Conservation (phyloP, 2,888 invertebrate species). For the Cataglyphis cursor region DNA sequence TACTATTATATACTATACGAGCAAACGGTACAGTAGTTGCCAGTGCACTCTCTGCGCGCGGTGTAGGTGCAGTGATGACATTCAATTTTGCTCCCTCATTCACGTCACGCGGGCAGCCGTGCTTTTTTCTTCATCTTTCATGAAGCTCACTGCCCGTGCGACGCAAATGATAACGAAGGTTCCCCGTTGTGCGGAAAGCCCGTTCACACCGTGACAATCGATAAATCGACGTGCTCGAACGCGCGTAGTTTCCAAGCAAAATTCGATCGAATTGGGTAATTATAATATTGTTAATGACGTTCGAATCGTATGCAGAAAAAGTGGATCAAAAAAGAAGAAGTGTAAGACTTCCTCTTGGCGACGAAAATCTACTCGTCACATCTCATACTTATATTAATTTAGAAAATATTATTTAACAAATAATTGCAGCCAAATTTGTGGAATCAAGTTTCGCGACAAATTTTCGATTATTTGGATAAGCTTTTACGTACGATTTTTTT, state of each 20-base stretch:
- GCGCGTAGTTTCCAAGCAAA: constrained; percentile 9
- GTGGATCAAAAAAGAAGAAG: constrained; percentile 3
- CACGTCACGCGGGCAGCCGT: constrained; percentile 37
- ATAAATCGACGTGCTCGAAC: constrained; percentile 7
- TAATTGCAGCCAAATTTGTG: not conserved
- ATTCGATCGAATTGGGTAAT: not conserved
- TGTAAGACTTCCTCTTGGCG: not conserved
- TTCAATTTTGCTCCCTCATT: constrained; percentile 54
- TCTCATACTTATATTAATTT: constrained; percentile 1
- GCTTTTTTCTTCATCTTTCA: not conserved
- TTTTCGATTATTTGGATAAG: not conserved
- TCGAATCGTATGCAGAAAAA: not conserved
- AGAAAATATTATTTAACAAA: not conserved
- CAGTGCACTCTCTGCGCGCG: constrained; percentile 61
- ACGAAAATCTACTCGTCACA: not conserved
- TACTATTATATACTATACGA: constrained; percentile 79
- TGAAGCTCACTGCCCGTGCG: constrained; percentile 30
- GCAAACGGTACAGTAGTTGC: constrained; percentile 78
- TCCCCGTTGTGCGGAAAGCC: constrained; percentile 51
- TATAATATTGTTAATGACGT: not conserved
- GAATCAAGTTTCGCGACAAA: not conserved
- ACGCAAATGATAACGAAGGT: constrained; percentile 61
- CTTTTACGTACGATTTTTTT: not conserved
- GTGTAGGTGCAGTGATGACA: constrained; percentile 69
- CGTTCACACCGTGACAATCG: constrained; percentile 63